Conservation (phyloP, 2,888 invertebrate species). For the Tenodera sinensis region DNA sequence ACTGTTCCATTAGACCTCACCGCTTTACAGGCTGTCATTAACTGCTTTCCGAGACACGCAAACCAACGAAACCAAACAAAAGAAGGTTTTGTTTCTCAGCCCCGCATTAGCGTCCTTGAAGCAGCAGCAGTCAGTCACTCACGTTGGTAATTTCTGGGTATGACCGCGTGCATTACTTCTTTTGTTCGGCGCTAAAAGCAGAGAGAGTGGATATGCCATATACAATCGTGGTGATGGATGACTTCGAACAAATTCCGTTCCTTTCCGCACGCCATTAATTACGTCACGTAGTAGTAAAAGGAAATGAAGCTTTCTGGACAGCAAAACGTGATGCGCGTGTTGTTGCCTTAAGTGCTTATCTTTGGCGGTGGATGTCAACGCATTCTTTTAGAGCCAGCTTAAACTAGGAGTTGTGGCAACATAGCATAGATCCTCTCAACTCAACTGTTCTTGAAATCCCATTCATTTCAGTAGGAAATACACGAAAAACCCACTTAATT, state of each 20-base stretch:
- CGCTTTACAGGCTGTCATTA: background rate
- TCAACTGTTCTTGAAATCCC: too few relatives aligned
- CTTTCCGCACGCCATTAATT: background rate
- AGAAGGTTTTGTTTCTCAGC: background rate
- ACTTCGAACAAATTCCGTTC: background rate
- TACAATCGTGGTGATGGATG: background rate
- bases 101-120: background rate
- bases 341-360: background rate
- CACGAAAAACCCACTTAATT: too few relatives aligned
- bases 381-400: background rate
- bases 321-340: background rate
- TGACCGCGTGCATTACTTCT: background rate
- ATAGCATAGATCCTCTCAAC: too few relatives aligned
- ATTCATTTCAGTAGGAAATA: too few relatives aligned
- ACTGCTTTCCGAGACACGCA: background rate
- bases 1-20: background rate
- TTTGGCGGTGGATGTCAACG: background rate
- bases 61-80: background rate
- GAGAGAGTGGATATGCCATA: background rate
- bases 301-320: background rate
- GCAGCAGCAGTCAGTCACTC: background rate
- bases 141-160: background rate
- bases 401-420: background rate
- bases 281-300: background rate
- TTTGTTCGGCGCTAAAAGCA: background rate